Conservation (phyloP, 2,797 vertebrate species). For the Sparus aurata region DNA sequence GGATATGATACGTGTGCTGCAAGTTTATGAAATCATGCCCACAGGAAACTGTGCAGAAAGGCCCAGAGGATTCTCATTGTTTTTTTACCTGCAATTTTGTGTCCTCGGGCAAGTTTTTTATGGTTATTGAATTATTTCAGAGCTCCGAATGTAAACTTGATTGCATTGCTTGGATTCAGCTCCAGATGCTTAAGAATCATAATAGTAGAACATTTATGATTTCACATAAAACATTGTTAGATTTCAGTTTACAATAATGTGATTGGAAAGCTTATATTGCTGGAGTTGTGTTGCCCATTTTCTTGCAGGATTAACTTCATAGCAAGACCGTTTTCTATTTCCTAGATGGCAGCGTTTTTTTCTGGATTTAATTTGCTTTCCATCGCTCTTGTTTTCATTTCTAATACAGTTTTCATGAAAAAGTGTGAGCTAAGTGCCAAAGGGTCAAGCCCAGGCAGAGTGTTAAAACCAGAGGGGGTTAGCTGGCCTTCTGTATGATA, state of each 20-base stretch:
- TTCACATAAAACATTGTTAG: slow-evolving; percentile 27
- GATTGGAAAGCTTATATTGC: slow-evolving; percentile 51
- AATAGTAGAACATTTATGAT: slow-evolving; percentile 44
- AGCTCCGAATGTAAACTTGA: slow-evolving; percentile 37
- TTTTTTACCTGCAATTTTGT: slow-evolving; percentile 24
- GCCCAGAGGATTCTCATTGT: slow-evolving; percentile 1
- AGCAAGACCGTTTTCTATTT: slow-evolving; percentile 47
- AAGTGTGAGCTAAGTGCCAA: slow-evolving; percentile 36
- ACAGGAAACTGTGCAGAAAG: slow-evolving; percentile 26
- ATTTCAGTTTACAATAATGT: slow-evolving; percentile 44
- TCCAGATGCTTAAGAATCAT: slow-evolving; percentile 23
- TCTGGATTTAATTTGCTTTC: slow-evolving; percentile 48
- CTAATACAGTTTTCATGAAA: slow-evolving; percentile 49
- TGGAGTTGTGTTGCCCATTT: slow-evolving; percentile 49
- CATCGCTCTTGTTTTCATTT: slow-evolving; percentile 52
- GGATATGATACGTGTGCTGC: slow-evolving; percentile 42
- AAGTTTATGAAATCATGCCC: slow-evolving; percentile 47
- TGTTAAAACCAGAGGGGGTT: slow-evolving; percentile 49
- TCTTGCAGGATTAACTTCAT: slow-evolving; percentile 53
- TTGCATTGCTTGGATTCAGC: slow-evolving; percentile 25
- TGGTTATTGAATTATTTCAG: slow-evolving; percentile 29
- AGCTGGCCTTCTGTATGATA: slow-evolving; percentile 37
- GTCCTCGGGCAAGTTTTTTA: slow-evolving; percentile 26
- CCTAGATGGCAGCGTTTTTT: slow-evolving; percentile 48
- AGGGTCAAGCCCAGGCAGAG: slow-evolving; percentile 1